Percentiles rank a stretch among this genome's conserved stretches.
phyloP scores from a whole-genome alignment of 2,113 vertebrate genomes.

The Pogonocichla stellata region DNA sequence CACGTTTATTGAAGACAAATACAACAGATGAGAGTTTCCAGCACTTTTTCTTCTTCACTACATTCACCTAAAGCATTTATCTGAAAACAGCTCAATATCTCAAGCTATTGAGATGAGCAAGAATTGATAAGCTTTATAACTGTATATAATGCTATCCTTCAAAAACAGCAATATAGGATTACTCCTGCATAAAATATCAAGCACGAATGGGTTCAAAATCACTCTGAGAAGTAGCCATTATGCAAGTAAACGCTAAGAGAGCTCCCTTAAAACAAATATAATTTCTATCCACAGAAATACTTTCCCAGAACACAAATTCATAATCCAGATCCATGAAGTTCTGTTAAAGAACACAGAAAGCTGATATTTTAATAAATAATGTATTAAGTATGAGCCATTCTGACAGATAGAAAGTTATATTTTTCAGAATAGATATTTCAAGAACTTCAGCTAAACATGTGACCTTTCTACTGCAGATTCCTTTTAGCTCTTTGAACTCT shows the following conservation, averaged over 20 bases:
- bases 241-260: accelerated
- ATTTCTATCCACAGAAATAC: not conserved
- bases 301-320: not conserved
- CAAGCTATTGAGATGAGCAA: not conserved
- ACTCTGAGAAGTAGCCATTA: not conserved
- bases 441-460: not conserved
- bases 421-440: not conserved
- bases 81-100: not conserved
- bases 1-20: not conserved
- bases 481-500: not conserved
- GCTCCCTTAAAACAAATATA: not conserved
- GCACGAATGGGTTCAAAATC: not conserved
- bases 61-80: not conserved
- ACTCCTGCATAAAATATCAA: not conserved
- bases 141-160: not conserved
- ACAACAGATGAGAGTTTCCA: not conserved
- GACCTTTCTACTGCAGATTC: not conserved
- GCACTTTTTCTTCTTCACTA: not conserved
- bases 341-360: not conserved
- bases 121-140: not conserved
- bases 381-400: not conserved
- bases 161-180: not conserved
- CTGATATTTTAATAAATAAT: not conserved
- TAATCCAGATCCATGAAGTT: not conserved
- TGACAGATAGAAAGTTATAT: not conserved